These are phyloP conservation scores for Nothoprocta pentlandii DNA, from an alignment of 2,113 vertebrate species.

Conservation along the genomic window DNA sequence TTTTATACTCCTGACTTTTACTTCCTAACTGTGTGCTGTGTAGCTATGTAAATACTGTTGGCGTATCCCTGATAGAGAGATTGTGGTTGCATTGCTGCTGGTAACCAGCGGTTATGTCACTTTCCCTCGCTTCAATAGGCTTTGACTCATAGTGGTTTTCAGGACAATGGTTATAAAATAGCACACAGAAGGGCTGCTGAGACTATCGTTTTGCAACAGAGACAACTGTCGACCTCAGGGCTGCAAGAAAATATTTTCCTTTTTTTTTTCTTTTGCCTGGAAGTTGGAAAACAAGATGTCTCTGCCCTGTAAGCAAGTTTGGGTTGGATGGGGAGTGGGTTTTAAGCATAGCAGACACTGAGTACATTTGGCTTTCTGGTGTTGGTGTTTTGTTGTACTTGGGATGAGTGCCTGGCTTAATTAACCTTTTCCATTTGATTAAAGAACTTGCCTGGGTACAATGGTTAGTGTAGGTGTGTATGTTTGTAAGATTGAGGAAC, in stretches of 20 bases:
- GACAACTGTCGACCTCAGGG: conserved; percentile 4
- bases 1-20: neutral
- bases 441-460: neutral
- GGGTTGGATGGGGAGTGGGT: neutral
- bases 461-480: neutral
- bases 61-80: conserved; percentile 7
- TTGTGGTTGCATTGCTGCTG: conserved; percentile 55
- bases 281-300: neutral
- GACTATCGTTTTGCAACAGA: conserved; percentile 47
- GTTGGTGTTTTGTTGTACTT: neutral
- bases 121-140: conserved; percentile 63
- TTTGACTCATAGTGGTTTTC: conserved; percentile 73
- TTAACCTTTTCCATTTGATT: neutral
- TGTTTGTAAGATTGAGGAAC: neutral
- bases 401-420: neutral
- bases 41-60: conserved; percentile 67
- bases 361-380: no score
- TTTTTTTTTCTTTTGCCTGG: neutral
- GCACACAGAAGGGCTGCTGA: conserved; percentile 9
- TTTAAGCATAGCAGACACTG: no score
- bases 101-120: conserved; percentile 70
- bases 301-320: neutral
- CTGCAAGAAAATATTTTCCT: neutral
- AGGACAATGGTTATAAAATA: conserved; percentile 74
- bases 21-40: conserved; percentile 46